Evolutionary conservation across 2,113 vertebrate genomes (phyloP).

Genomic region (Salvator merianae): DNA sequence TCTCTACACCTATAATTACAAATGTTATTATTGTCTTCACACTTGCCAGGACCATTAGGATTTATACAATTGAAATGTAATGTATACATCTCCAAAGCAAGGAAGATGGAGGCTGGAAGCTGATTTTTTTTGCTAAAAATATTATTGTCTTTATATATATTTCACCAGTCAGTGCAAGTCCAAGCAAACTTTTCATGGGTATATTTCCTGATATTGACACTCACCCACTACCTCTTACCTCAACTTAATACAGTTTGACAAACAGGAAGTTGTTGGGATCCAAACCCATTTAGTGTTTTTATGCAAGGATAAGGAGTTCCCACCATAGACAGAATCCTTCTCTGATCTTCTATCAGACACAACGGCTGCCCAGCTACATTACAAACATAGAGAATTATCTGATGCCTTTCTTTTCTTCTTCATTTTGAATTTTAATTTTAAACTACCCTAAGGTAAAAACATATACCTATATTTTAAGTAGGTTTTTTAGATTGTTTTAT

Average conservation of each 20-base stretch:
- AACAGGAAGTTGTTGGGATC: no score
- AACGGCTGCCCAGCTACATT: background rate
- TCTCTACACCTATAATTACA: conserved; percentile 17
- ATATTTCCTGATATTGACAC: background rate
- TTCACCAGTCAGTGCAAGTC: background rate
- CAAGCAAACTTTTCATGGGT: no score
- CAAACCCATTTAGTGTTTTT: background rate
- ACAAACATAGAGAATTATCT: background rate
- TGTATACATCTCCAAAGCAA: conserved; percentile 3
- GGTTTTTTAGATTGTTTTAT: no score
- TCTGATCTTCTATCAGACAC: background rate
- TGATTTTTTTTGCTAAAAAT: background rate
- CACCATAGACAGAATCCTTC: background rate
- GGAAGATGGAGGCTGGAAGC: background rate
- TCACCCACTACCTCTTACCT: background rate
- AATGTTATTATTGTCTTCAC: background rate
- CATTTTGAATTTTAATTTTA: background rate
- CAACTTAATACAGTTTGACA: background rate
- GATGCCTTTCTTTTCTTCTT: background rate
- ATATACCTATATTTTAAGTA: no score
- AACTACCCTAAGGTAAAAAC: background rate
- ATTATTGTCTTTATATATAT: no score
- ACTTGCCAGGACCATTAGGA: background rate
- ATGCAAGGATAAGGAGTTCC: background rate
- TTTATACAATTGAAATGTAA: background rate